phyloP scores from a whole-genome alignment of 2,113 vertebrate genomes.

The Taurulus bubalis region DNA sequence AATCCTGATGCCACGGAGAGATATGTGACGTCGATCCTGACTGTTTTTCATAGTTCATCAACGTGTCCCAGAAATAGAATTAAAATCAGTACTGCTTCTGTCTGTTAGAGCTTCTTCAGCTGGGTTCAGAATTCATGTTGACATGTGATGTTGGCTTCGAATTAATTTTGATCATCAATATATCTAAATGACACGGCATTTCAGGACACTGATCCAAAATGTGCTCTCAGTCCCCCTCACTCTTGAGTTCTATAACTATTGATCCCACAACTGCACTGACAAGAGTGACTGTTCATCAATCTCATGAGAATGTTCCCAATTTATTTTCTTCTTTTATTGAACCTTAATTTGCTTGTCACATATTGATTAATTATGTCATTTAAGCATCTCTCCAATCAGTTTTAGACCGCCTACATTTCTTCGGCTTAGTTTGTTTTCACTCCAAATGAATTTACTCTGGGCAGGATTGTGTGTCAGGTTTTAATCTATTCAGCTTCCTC shows the following conservation, averaged over 20 bases:
- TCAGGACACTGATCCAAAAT: conserved; percentile 1
- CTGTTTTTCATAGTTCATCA: conserved; percentile 2
- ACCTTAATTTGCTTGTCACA: conserved; percentile 24
- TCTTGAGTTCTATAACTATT: background rate
- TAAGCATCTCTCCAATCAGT: background rate
- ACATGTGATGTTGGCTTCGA: conserved; percentile 5
- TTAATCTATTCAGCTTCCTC: background rate
- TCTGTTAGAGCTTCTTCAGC: background rate
- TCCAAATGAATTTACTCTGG: conserved; percentile 9
- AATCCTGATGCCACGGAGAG: background rate
- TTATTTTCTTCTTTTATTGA: conserved; percentile 24
- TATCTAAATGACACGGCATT: background rate
- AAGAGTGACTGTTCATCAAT: conserved; percentile 18
- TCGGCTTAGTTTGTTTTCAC: conserved; percentile 16
- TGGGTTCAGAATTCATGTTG: conserved; percentile 6
- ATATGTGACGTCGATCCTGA: conserved; percentile 34
- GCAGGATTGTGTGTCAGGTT: background rate
- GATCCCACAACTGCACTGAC: conserved; percentile 19
- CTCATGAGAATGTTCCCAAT: conserved; percentile 19
- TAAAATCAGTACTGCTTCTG: background rate
- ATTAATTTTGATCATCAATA: conserved; percentile 20
- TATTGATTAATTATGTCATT: conserved; percentile 33
- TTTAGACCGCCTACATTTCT: background rate
- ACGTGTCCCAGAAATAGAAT: conserved; percentile 16
- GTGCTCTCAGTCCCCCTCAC: no score